Evolutionary conservation across 2,797 vertebrate species (phyloP).

Genomic region (Limnodromus scolopaceus): DNA sequence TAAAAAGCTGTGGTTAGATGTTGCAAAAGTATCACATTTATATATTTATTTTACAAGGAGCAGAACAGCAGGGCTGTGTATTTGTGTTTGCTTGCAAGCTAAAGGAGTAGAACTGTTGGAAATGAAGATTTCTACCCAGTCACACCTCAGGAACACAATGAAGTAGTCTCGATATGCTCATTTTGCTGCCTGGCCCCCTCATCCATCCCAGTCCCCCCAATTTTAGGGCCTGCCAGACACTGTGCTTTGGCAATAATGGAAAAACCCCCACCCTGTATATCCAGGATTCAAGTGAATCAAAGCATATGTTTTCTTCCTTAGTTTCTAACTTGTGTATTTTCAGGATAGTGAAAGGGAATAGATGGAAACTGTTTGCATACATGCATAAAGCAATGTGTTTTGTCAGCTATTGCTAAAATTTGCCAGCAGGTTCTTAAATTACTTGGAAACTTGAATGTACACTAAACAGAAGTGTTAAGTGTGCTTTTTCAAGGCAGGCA

Average conservation of each 20-base stretch:
- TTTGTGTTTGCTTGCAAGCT: slow-evolving; percentile 8
- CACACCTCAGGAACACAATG: rapidly evolving
- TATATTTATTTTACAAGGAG: slow-evolving; percentile 34
- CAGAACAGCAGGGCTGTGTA: neutral
- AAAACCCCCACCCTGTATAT: neutral
- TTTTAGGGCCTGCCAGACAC: neutral
- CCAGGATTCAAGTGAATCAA: neutral
- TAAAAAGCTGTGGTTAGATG: slow-evolving; percentile 69
- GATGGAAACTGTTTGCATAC: neutral
- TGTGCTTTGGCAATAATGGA: neutral
- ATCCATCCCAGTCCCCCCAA: rapidly evolving
- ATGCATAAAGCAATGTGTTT: neutral
- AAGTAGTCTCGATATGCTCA: neutral
- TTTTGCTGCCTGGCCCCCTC: neutral
- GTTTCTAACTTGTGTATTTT: neutral
- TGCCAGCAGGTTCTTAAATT: neutral
- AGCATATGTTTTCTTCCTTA: neutral
- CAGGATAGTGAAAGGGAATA: neutral
- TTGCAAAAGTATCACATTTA: slow-evolving; percentile 50
- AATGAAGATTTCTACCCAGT: neutral
- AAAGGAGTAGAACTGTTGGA: neutral
- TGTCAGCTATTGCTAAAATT: neutral
- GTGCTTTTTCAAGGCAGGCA: neutral
- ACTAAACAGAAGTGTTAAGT: neutral
- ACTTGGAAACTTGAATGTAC: neutral